A percentile compares a stretch with the other conserved stretches of the same genome.
These are phyloP conservation scores for Tenebrio molitor DNA, from an alignment of 1,140 invertebrate species.

Conservation along the genomic window DNA sequence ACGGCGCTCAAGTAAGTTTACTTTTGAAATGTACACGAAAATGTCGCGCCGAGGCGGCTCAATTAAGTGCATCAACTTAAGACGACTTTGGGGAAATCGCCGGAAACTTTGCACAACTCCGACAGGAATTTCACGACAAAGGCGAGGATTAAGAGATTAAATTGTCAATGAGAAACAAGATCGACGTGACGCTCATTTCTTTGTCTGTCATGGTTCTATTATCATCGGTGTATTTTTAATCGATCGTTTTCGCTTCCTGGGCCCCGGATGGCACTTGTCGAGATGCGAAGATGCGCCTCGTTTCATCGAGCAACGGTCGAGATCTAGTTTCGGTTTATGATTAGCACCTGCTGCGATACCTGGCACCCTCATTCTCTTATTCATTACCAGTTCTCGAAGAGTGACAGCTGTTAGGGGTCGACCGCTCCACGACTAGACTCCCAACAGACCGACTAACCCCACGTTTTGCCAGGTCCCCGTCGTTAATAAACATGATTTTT, in stretches of 20 bases:
- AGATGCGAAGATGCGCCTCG: not conserved
- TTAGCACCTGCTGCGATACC: constrained; percentile 20
- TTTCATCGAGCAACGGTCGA: constrained; percentile 12
- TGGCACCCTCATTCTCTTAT: constrained; percentile 14
- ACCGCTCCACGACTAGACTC: not conserved
- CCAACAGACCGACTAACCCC: not conserved
- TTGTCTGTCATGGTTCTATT: not conserved
- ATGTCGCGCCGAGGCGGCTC: not conserved
- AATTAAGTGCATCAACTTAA: not conserved
- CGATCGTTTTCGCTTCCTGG: too few relatives aligned
- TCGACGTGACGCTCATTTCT: too few relatives aligned
- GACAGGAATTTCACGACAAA: too few relatives aligned
- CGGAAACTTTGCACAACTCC: not conserved
- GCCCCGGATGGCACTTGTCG: constrained; percentile 12
- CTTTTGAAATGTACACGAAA: not conserved
- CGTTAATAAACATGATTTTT: too few relatives aligned
- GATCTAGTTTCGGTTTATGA: constrained; percentile 29
- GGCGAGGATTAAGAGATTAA: not conserved
- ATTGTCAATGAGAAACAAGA: too few relatives aligned
- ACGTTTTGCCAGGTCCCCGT: too few relatives aligned
- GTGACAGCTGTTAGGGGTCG: constrained; percentile 19
- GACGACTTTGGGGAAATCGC: not conserved
- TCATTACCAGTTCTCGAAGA: constrained; percentile 2
- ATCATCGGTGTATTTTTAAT: too few relatives aligned
- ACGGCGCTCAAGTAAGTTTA: constrained; percentile 1